These are phyloP conservation scores for Drosophila guanche DNA, from an alignment of 1,140 invertebrate genomes.

Conservation along the genomic window DNA sequence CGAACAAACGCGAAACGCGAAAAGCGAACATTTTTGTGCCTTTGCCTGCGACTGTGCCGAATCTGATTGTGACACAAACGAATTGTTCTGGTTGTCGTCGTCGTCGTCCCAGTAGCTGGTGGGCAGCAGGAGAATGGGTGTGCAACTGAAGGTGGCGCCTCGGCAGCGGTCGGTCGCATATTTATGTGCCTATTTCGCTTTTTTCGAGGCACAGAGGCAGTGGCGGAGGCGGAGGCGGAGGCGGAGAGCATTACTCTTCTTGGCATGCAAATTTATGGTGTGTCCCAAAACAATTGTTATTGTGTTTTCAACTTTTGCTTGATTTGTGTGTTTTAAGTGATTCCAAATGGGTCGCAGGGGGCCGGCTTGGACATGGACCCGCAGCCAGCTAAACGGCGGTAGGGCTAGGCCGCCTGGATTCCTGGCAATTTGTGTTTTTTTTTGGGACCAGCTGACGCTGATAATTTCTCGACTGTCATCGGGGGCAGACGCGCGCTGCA, in stretches of 20 bases:
- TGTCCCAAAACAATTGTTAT: conserved; percentile 82
- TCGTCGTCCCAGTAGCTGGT: conserved; percentile 21
- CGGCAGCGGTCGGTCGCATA: conserved; percentile 53
- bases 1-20: conserved; percentile 67
- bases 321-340: conserved; percentile 82
- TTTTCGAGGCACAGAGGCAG: conserved; percentile 34
- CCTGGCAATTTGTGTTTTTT: conserved; percentile 35
- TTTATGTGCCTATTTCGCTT: conserved; percentile 76
- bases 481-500: conserved; percentile 47
- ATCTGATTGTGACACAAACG: conserved; percentile 82
- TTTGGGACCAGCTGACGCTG: conserved; percentile 44
- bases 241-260: conserved; percentile 48
- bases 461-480: conserved; percentile 75
- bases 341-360: conserved; percentile 78
- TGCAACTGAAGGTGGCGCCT: conserved; percentile 1
- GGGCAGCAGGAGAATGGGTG: conserved; percentile 13
- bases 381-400: too few species aligned
- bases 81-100: conserved; percentile 77
- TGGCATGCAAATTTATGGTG: conserved; percentile 81
- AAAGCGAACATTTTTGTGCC: conserved; percentile 75
- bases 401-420: neutral
- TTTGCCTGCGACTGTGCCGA: conserved; percentile 50
- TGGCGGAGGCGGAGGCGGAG: too few species aligned
- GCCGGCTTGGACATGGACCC: too few species aligned
- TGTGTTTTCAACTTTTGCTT: conserved; percentile 82